Evolutionary conservation across 2,797 vertebrate species (phyloP).

Genomic region (Vespertilio murinus): DNA sequence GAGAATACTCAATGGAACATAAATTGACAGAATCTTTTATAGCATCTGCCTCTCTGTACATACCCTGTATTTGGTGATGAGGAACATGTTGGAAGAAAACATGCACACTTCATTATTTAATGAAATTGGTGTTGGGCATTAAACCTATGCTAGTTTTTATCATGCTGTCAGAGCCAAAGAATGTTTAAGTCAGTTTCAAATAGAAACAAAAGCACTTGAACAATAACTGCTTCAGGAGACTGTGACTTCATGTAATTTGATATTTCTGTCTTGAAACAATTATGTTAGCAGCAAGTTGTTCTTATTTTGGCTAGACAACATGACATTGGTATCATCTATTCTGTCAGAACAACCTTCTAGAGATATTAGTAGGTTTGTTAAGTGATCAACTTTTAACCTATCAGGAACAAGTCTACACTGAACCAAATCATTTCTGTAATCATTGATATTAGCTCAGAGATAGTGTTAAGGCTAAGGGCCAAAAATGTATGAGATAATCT

Average conservation of each 20-base stretch:
- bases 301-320: constrained; percentile 26
- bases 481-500: constrained; percentile 18
- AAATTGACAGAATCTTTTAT: constrained; percentile 34
- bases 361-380: constrained; percentile 40
- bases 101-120: constrained; percentile 39
- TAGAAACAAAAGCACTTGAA: constrained; percentile 38
- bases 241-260: constrained; percentile 37
- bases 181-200: constrained; percentile 34
- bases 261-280: constrained; percentile 63
- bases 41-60: neutral
- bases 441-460: constrained; percentile 17
- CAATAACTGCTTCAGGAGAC: constrained; percentile 42
- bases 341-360: constrained; percentile 4
- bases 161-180: constrained; percentile 16
- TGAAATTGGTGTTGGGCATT: constrained; percentile 3
- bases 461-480: constrained; percentile 27
- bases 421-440: constrained; percentile 59
- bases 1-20: neutral
- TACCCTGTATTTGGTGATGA: constrained; percentile 16
- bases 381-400: constrained; percentile 47
- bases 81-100: constrained; percentile 22
- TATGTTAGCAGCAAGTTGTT: constrained; percentile 51
- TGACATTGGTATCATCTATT: constrained; percentile 51
- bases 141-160: constrained; percentile 16
- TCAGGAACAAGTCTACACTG: constrained; percentile 45